Conservation (phyloP, 2,888 invertebrate genomes). For the Papilio gigon region DNA sequence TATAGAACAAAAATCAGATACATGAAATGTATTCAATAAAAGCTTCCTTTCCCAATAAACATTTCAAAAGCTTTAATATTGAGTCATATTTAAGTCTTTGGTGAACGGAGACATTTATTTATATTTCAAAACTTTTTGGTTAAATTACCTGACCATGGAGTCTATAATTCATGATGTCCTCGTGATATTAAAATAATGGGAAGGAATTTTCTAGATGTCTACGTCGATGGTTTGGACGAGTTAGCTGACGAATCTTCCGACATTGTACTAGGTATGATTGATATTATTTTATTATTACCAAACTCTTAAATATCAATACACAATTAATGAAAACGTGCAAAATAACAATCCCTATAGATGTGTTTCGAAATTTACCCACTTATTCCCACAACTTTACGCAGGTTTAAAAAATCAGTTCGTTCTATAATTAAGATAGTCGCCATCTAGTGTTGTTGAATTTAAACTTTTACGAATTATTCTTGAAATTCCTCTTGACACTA, state of each 20-base stretch:
- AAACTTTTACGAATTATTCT: conserved; percentile 21
- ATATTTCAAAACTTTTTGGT: not conserved
- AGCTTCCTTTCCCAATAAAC: not conserved
- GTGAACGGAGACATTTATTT: not conserved
- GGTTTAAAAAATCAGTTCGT: not conserved
- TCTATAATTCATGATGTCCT: no score
- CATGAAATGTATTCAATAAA: conserved; percentile 8
- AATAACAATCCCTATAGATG: not conserved
- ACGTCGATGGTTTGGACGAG: conserved; percentile 70
- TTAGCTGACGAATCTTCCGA: conserved; percentile 75
- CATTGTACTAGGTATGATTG: conserved; percentile 62
- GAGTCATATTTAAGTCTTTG: not conserved
- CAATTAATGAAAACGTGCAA: not conserved
- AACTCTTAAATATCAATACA: not conserved
- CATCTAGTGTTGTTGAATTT: not conserved
- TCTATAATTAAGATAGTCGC: not conserved
- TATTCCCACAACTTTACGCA: no score
- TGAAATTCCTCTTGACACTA: not conserved
- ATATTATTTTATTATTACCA: not conserved
- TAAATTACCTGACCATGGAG: not conserved
- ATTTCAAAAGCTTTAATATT: not conserved
- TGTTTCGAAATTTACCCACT: not conserved
- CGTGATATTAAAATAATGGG: no score
- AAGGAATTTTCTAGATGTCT: conserved; percentile 60
- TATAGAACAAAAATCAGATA: conserved; percentile 13